Percentiles rank a stretch among this genome's conserved stretches.
phyloP scores from a whole-genome alignment of 2,797 vertebrate species.

The Melanotaenia trifasciata region DNA sequence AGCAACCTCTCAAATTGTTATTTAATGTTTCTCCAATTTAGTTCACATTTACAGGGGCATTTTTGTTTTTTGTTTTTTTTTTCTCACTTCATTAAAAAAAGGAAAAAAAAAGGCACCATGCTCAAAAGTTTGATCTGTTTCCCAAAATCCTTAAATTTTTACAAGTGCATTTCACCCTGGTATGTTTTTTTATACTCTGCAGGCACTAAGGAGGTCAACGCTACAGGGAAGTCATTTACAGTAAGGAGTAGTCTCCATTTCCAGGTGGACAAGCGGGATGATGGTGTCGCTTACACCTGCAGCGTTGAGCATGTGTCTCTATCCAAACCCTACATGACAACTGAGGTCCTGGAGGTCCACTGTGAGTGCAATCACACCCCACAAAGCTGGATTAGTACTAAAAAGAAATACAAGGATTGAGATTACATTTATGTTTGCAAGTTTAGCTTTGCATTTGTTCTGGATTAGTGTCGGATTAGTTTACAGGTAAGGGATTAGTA shows the following conservation, averaged over 20 bases:
- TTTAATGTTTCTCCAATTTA: constrained; percentile 34
- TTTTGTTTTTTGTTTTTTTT: constrained; percentile 16
- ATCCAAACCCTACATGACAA: constrained; percentile 92
- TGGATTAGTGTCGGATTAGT: constrained; percentile 78
- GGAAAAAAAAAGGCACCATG: constrained; percentile 6
- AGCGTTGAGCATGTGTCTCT: constrained; percentile 95
- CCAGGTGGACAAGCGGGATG: constrained; percentile 90
- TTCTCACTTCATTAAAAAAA: constrained; percentile 1
- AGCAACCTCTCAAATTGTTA: constrained; percentile 41
- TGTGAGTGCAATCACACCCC: constrained; percentile 87
- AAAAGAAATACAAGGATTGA: constrained; percentile 65
- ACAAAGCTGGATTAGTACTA: constrained; percentile 59
- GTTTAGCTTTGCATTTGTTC: constrained; percentile 73
- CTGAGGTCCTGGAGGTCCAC: constrained; percentile 97
- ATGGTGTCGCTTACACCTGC: constrained; percentile 93
- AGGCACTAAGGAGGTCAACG: constrained; percentile 91
- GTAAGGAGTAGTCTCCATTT: constrained; percentile 93
- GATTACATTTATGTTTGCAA: constrained; percentile 69
- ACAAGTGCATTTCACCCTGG: background rate
- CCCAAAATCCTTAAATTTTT: constrained; percentile 12
- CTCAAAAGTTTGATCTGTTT: constrained; percentile 8
- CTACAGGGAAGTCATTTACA: constrained; percentile 92
- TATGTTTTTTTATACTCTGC: constrained; percentile 57
- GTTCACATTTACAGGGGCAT: constrained; percentile 18
- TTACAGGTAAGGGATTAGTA: constrained; percentile 79